A percentile compares a stretch with the other conserved stretches of the same genome.
phyloP scores from a whole-genome alignment of 2,888 invertebrate species.

The Nephrotoma flavescens region DNA sequence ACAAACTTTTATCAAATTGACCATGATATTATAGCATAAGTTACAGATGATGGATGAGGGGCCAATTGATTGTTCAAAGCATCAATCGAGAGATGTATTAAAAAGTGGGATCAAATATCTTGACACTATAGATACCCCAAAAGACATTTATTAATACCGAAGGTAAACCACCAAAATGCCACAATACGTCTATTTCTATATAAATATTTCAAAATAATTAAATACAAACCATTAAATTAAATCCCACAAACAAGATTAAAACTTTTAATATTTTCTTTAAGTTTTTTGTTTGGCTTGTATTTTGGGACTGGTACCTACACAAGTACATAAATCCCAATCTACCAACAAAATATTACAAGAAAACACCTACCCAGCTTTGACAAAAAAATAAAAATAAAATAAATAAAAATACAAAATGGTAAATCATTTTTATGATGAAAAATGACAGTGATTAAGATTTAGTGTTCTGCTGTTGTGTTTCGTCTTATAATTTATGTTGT shows the following conservation, averaged over 20 bases:
- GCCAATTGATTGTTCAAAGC: no score
- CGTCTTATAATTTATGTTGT: neutral
- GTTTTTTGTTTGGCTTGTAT: neutral
- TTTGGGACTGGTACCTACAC: neutral
- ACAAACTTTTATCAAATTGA: no score
- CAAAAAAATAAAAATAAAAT: neutral
- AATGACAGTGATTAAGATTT: neutral
- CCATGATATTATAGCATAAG: no score
- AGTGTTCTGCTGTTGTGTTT: neutral
- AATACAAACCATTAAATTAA: neutral
- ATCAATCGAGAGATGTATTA: no score
- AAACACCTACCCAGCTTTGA: neutral
- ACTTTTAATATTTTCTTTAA: neutral
- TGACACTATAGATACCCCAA: no score
- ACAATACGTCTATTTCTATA: no score
- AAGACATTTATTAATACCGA: no score
- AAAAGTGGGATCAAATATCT: no score
- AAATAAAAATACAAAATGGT: neutral
- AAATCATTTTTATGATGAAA: neutral
- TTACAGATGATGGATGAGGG: no score
- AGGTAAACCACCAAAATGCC: no score
- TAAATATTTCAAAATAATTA: neutral
- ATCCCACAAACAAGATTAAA: neutral
- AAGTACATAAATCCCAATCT: neutral
- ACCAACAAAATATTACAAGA: neutral